Conservation (phyloP, 2,888 invertebrate genomes). For the Idaea aversata region DNA sequence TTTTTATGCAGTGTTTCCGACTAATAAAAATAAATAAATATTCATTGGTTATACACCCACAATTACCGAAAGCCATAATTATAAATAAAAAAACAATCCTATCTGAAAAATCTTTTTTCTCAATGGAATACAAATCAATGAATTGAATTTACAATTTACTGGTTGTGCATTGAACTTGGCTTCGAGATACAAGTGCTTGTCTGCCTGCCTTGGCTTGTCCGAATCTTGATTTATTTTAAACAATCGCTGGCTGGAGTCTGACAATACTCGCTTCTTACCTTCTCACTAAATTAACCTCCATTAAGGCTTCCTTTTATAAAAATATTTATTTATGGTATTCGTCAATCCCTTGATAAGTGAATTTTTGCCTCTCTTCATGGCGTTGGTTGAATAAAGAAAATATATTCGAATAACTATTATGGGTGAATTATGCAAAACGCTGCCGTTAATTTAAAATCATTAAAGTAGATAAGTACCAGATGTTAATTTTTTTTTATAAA, state of each 20-base stretch:
- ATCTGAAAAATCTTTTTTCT: background rate
- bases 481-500: background rate
- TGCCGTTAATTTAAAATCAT: background rate
- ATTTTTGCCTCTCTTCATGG: background rate
- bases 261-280: background rate
- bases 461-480: background rate
- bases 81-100: background rate
- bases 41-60: background rate
- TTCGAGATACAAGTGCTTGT: background rate
- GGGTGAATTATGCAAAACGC: background rate
- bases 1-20: background rate
- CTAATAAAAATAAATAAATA: background rate
- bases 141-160: background rate
- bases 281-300: background rate
- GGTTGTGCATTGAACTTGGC: background rate
- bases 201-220: background rate
- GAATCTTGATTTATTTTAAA: background rate
- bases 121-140: background rate
- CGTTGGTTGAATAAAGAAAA: background rate
- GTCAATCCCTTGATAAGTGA: background rate
- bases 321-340: conserved; percentile 12
- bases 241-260: background rate
- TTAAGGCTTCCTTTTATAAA: conserved; percentile 4
- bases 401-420: background rate
- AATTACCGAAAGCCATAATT: background rate